Conservation (phyloP, 2,797 vertebrate species). For the Xenopus petersii region DNA sequence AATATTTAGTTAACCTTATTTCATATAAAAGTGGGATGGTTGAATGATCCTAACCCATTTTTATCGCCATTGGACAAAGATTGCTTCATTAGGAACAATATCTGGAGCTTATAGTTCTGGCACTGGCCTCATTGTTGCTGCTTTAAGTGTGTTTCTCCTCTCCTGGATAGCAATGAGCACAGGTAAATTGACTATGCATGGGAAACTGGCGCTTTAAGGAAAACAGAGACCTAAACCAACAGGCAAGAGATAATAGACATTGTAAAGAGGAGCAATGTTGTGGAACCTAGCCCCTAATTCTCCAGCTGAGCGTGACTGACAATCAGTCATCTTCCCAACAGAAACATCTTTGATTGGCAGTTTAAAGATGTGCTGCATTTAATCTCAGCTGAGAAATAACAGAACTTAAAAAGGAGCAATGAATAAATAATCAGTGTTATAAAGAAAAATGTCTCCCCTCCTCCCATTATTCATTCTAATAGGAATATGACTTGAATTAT, state of each 20-base stretch:
- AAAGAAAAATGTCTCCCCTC: not conserved
- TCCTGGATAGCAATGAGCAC: conserved; percentile 23
- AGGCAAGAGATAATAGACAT: conserved; percentile 16
- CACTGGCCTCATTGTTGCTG: not conserved
- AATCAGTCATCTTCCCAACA: conserved; percentile 21
- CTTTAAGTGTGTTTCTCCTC: not conserved
- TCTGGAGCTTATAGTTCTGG: too few species aligned
- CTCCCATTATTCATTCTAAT: not conserved
- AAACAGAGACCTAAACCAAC: not conserved
- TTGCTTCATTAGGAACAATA: not conserved
- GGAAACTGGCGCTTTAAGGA: conserved; percentile 30
- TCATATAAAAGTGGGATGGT: too few species aligned
- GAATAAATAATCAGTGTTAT: conserved; percentile 18
- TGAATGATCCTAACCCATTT: not conserved
- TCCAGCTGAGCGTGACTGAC: conserved; percentile 40
- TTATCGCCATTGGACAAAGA: not conserved
- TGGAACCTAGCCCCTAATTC: conserved; percentile 40
- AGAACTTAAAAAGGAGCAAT: conserved; percentile 17
- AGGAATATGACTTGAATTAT: too few species aligned
- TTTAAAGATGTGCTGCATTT: conserved; percentile 11
- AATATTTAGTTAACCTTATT: too few species aligned
- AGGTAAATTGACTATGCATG: conserved; percentile 42
- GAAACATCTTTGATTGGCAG: conserved; percentile 33
- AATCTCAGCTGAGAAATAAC: conserved; percentile 28
- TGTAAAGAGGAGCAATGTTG: conserved; percentile 40